phyloP scores from a whole-genome alignment of 2,113 vertebrate genomes.

The Cryptoleucopteryx plumbea region DNA sequence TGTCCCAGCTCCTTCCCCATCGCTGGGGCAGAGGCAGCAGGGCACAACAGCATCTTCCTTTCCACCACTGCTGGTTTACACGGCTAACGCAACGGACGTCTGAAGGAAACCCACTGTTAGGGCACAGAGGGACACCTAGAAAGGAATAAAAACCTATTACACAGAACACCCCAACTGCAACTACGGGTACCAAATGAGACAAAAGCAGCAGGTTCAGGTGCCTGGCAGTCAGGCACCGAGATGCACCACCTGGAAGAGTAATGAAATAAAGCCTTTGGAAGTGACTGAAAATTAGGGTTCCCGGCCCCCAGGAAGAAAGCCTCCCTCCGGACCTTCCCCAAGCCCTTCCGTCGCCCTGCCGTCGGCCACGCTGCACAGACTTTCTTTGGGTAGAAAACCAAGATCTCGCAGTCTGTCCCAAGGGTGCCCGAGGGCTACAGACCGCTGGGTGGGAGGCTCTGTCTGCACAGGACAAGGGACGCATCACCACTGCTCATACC shows the following conservation, averaged over 20 bases:
- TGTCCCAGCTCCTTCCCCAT: not conserved
- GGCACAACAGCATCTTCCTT: not conserved
- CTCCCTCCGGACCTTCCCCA: not conserved
- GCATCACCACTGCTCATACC: conserved; percentile 54
- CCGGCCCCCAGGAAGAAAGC: conserved; percentile 4
- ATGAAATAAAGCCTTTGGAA: conserved; percentile 57
- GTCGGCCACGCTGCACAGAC: not conserved
- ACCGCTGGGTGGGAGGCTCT: conserved; percentile 12
- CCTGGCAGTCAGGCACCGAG: not conserved
- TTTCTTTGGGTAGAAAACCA: conserved; percentile 34
- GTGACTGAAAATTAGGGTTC: conserved; percentile 5
- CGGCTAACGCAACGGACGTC: not conserved
- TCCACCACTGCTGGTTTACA: not conserved
- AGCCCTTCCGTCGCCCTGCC: not conserved
- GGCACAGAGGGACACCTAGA: conserved; percentile 60
- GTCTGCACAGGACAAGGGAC: conserved; percentile 46
- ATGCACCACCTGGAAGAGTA: conserved; percentile 51
- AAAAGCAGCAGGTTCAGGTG: conserved; percentile 58
- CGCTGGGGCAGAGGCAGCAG: not conserved
- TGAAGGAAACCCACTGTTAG: conserved; percentile 28
- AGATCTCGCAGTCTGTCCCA: conserved; percentile 15
- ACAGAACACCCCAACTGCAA: conserved; percentile 57
- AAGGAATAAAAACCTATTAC: conserved; percentile 53
- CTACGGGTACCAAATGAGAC: conserved; percentile 56
- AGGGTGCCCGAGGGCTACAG: not conserved